Evolutionary conservation across 2,113 vertebrate species (phyloP).

Genomic region (Psettodes erumei): DNA sequence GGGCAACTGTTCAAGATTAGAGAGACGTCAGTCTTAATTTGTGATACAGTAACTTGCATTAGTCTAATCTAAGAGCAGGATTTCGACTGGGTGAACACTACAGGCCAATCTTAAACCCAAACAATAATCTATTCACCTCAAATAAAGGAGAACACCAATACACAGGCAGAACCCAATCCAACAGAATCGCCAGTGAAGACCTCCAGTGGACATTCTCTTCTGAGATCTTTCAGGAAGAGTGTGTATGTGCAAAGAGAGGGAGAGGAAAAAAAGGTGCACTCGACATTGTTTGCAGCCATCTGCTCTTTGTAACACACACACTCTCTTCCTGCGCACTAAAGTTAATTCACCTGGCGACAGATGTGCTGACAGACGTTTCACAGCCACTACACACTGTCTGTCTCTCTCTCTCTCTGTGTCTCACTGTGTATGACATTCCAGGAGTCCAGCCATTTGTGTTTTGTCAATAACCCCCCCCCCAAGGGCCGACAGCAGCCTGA

Average conservation of each 20-base stretch:
- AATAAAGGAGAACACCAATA: too few relatives aligned
- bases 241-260: neutral
- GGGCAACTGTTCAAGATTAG: too few relatives aligned
- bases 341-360: slow-evolving; percentile 54
- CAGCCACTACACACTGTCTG: slow-evolving; percentile 33
- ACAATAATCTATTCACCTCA: too few relatives aligned
- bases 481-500: slow-evolving; percentile 36
- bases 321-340: slow-evolving; percentile 19
- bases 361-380: slow-evolving; percentile 59
- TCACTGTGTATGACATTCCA: slow-evolving; percentile 31
- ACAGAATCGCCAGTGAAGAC: neutral
- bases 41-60: too few relatives aligned
- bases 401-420: slow-evolving; percentile 3
- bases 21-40: too few relatives aligned
- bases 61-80: too few relatives aligned
- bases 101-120: too few relatives aligned
- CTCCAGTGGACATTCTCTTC: neutral
- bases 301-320: slow-evolving; percentile 52
- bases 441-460: slow-evolving; percentile 34
- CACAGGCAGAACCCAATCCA: too few relatives aligned
- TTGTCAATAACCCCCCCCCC: slow-evolving; percentile 39
- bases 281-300: slow-evolving; percentile 22
- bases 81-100: too few relatives aligned
- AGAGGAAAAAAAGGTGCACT: neutral
- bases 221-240: neutral